These are phyloP conservation scores for Trachymyrmex cornetzi DNA, from an alignment of 1,140 invertebrate species.

Conservation along the genomic window DNA sequence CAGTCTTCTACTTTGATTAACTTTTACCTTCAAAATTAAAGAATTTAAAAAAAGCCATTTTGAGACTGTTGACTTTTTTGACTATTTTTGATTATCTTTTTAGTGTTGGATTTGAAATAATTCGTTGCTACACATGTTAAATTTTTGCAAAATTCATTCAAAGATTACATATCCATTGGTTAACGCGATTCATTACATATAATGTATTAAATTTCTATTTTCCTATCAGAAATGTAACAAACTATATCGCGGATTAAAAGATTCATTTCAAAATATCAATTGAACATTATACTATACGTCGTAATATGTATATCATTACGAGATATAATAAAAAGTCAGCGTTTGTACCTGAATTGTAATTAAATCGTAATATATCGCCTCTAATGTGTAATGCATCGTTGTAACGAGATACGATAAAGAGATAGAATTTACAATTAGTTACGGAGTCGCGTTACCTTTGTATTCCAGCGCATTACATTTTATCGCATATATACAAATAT, in stretches of 20 bases:
- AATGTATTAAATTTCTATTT: background rate
- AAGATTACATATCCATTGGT: background rate
- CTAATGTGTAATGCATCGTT: background rate
- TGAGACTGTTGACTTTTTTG: too few relatives aligned
- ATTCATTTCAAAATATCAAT: slow-evolving; percentile 4
- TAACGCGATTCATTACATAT: background rate
- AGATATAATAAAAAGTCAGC: slow-evolving; percentile 2
- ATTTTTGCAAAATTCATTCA: background rate
- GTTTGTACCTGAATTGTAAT: background rate
- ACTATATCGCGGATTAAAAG: background rate
- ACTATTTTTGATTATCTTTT: background rate
- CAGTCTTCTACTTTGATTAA: background rate
- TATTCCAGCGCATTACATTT: background rate
- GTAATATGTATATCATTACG: background rate
- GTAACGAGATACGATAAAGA: slow-evolving; percentile 23
- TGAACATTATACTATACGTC: background rate
- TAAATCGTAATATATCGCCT: slow-evolving; percentile 19
- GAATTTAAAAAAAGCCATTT: background rate
- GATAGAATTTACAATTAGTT: slow-evolving; percentile 4
- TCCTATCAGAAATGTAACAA: too few relatives aligned
- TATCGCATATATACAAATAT: background rate
- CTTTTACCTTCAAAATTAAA: background rate
- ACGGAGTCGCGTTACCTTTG: background rate
- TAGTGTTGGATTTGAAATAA: background rate
- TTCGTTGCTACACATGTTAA: background rate